Percentiles rank a stretch among this genome's conserved stretches.
Conservation (phyloP, 53 echinoderm and acorn worm species). For the Apostichopus leukothele region DNA sequence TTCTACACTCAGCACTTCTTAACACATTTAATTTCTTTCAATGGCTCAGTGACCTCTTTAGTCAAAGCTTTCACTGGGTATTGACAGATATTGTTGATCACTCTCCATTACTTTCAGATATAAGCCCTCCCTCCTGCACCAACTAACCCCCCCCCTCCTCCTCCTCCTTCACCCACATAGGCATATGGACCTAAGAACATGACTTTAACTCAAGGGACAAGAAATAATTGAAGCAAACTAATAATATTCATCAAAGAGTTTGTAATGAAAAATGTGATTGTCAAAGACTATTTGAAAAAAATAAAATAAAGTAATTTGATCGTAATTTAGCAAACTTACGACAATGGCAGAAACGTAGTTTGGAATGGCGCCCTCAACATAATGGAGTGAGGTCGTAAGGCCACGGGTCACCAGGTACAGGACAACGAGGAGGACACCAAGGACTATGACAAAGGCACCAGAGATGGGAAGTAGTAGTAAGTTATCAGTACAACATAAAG, state of each 20-base stretch:
- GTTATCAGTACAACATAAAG: constrained; percentile 81
- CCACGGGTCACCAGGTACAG: constrained; percentile 78
- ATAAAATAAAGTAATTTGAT: too few species aligned
- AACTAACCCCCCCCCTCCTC: too few species aligned
- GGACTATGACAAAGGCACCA: constrained; percentile 74
- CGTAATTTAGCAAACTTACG: constrained; percentile 52
- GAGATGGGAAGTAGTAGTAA: constrained; percentile 74
- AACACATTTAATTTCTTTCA: too few species aligned
- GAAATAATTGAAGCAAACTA: not conserved
- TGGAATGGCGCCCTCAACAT: constrained; percentile 73
- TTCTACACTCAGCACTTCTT: too few species aligned
- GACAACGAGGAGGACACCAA: constrained; percentile 76
- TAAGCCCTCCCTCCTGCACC: too few species aligned
- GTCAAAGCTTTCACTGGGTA: too few species aligned
- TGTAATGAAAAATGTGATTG: not conserved
- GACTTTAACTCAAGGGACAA: not conserved
- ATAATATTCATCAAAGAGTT: not conserved
- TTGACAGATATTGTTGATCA: too few species aligned
- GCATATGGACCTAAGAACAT: too few species aligned
- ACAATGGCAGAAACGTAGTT: constrained; percentile 73
- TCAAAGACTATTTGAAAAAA: too few species aligned
- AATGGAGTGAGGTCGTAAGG: constrained; percentile 74
- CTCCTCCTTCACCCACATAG: too few species aligned
- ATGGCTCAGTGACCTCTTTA: too few species aligned
- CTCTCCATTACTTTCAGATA: too few species aligned